A percentile compares a stretch with the other conserved stretches of the same genome.
Evolutionary conservation across 64 coral and sea anemone species (phyloP).

Genomic region (Catalaphyllia jardinei): DNA sequence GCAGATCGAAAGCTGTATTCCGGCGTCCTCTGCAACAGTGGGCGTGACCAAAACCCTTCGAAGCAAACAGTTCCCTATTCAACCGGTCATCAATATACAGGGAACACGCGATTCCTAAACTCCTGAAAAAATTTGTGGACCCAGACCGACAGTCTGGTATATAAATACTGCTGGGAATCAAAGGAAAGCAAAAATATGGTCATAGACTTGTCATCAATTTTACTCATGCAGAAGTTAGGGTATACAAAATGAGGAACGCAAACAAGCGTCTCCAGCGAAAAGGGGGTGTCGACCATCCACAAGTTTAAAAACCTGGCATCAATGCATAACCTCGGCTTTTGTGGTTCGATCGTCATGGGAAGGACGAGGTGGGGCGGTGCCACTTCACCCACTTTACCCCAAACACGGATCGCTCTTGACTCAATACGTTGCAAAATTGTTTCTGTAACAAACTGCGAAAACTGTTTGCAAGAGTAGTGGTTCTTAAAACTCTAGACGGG

Average conservation of each 20-base stretch:
- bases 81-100: conserved; percentile 29
- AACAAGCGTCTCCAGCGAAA: not conserved
- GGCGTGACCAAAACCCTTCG: conserved; percentile 16
- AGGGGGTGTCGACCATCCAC: not conserved
- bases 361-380: conserved; percentile 1
- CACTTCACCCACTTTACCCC: not conserved
- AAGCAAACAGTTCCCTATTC: conserved; percentile 25
- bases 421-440: not conserved
- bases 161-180: not conserved
- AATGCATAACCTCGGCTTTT: conserved; percentile 1
- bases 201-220: not conserved
- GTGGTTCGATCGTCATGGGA: not conserved
- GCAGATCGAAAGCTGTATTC: conserved; percentile 22
- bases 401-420: conserved; percentile 1
- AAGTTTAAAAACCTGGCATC: conserved; percentile 3
- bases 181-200: too few relatives aligned
- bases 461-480: conserved; percentile 20
- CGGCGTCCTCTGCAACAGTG: not conserved
- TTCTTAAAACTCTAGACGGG: not conserved
- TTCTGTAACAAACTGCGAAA: not conserved
- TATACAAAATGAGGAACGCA: not conserved
- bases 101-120: conserved; percentile 15
- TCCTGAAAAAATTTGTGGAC: conserved; percentile 21
- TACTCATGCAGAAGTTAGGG: not conserved
- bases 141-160: conserved; percentile 23